phyloP scores from a whole-genome alignment of 2,888 invertebrate species.

The Galerucella calmariensis region DNA sequence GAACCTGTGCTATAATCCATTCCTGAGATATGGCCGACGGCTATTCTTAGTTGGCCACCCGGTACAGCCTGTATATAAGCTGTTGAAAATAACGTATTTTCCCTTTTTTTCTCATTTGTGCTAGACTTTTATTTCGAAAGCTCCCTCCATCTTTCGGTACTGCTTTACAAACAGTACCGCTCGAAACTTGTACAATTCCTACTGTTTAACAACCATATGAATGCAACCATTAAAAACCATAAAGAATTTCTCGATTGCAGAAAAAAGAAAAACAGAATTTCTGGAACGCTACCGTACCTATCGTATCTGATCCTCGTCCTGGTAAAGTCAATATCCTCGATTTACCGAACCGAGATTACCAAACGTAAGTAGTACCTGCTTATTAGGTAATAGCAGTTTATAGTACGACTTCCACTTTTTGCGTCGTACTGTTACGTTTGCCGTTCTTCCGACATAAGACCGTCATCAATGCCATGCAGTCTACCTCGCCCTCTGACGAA shows the following conservation, averaged over 20 bases:
- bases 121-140: too few relatives aligned
- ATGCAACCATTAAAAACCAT: neutral
- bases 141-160: neutral
- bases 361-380: constrained; percentile 39
- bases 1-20: too few relatives aligned
- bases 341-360: constrained; percentile 50
- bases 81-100: too few relatives aligned
- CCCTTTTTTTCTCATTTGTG: too few relatives aligned
- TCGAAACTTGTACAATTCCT: neutral
- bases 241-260: neutral
- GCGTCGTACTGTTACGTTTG: constrained; percentile 42
- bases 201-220: neutral
- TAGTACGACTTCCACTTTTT: constrained; percentile 54
- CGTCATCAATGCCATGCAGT: constrained; percentile 54
- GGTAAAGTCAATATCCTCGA: constrained; percentile 56
- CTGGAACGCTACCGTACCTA: constrained; percentile 31
- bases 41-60: too few relatives aligned
- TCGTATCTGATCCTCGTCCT: constrained; percentile 11
- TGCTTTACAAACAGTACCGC: neutral
- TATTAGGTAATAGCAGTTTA: constrained; percentile 56
- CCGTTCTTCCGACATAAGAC: constrained; percentile 12
- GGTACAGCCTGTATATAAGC: too few relatives aligned
- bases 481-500: constrained; percentile 55
- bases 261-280: constrained; percentile 25
- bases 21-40: too few relatives aligned